These are phyloP conservation scores for Jacana jacana DNA, from an alignment of 2,113 vertebrate species.

Conservation along the genomic window DNA sequence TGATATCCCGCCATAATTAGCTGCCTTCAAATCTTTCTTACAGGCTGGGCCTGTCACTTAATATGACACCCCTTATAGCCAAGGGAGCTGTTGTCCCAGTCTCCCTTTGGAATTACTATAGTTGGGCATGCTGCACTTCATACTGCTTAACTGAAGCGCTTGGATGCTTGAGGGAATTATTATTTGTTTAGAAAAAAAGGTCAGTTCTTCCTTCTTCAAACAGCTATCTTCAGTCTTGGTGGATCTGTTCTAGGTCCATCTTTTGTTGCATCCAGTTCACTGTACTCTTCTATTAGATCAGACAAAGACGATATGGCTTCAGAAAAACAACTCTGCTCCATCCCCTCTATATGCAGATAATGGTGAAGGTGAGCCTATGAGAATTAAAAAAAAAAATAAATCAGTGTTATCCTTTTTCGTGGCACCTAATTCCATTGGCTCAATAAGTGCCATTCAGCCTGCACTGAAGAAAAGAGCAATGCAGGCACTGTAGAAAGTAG, in stretches of 20 bases:
- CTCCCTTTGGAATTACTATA: neutral
- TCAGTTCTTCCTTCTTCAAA: conserved; percentile 57
- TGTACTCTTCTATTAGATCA: conserved; percentile 88
- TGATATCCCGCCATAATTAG: neutral
- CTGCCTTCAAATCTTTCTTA: neutral
- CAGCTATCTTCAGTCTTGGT: conserved; percentile 81
- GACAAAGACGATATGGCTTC: conserved; percentile 85
- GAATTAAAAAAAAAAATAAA: neutral
- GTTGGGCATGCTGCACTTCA: neutral
- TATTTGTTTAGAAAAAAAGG: too few species aligned
- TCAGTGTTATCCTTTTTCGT: neutral
- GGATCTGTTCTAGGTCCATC: conserved; percentile 64
- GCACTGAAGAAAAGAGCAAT: neutral
- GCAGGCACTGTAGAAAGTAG: neutral
- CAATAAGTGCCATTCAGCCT: neutral
- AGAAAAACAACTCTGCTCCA: conserved; percentile 87
- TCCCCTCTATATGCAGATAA: conserved; percentile 89
- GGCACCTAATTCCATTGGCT: neutral
- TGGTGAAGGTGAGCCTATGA: conserved; percentile 94
- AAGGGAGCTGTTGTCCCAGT: neutral
- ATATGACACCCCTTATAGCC: neutral
- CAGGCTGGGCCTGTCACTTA: neutral
- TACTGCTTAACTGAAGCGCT: neutral
- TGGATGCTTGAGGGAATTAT: neutral
- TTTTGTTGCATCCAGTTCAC: conserved; percentile 81